Percentiles rank a stretch among this genome's conserved stretches.
Conservation (phyloP, 2,113 vertebrate species). For the Gasterosteus aculeatus region DNA sequence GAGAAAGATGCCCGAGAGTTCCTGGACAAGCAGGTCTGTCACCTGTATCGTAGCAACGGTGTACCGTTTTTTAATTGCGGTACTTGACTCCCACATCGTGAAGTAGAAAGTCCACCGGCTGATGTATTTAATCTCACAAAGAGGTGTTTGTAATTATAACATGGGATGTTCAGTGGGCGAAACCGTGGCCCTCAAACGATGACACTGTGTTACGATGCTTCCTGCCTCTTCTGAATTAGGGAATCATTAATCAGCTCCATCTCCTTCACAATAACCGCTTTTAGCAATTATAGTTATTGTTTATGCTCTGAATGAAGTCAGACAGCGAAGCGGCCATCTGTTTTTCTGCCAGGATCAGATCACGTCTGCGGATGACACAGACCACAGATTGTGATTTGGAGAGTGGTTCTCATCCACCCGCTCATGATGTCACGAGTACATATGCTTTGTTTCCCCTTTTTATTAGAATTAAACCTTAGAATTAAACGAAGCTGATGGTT, state of each 20-base stretch:
- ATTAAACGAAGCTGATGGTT: neutral
- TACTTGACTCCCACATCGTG: neutral
- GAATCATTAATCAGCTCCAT: conserved; percentile 48
- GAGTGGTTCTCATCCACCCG: conserved; percentile 35
- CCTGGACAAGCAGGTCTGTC: conserved; percentile 92
- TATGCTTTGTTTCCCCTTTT: conserved; percentile 5
- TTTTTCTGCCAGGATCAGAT: conserved; percentile 52
- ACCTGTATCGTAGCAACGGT: neutral
- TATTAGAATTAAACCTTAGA: neutral
- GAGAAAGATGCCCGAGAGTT: conserved; percentile 95
- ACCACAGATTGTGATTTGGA: conserved; percentile 24
- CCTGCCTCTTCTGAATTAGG: conserved; percentile 38
- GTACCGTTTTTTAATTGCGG: neutral
- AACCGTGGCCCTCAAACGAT: conserved; percentile 35
- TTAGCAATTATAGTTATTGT: conserved; percentile 51
- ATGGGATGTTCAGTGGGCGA: conserved; percentile 11
- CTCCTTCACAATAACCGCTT: conserved; percentile 47
- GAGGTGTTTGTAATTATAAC: neutral
- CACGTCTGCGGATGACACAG: conserved; percentile 47
- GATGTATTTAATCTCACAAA: conserved; percentile 15
- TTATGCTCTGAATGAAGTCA: conserved; percentile 54
- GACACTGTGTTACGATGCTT: conserved; percentile 35
- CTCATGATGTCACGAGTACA: conserved; percentile 4
- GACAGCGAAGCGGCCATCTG: conserved; percentile 42
- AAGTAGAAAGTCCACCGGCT: neutral